Percentiles rank a stretch among this genome's conserved stretches.
phyloP scores from a whole-genome alignment of 2,113 vertebrate genomes.

The Vimba vimba region DNA sequence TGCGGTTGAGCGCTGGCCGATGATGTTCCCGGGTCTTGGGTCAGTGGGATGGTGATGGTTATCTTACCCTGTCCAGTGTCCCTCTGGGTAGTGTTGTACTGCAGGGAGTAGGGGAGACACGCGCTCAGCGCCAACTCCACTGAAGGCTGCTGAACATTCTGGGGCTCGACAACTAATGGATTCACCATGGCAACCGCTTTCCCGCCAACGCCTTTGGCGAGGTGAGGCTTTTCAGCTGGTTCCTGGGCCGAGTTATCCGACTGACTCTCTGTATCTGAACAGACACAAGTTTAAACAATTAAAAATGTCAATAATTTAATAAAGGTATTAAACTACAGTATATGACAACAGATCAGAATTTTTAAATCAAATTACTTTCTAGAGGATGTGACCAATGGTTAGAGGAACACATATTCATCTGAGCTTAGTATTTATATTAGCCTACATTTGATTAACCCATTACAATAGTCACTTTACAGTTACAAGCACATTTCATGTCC shows the following conservation, averaged over 20 bases:
- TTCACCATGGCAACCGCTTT: slow-evolving; percentile 67
- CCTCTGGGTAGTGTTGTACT: slow-evolving; percentile 77
- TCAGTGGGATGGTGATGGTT: slow-evolving; percentile 74
- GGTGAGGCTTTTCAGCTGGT: slow-evolving; percentile 66
- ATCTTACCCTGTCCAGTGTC: slow-evolving; percentile 73
- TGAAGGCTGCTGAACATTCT: slow-evolving; percentile 71
- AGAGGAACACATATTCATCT: too few relatives aligned
- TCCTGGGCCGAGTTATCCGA: slow-evolving; percentile 84
- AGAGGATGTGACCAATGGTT: too few relatives aligned
- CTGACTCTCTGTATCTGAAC: slow-evolving; percentile 85
- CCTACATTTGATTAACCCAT: too few relatives aligned
- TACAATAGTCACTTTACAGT: too few relatives aligned
- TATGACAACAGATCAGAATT: too few relatives aligned
- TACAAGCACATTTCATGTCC: too few relatives aligned
- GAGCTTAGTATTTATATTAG: too few relatives aligned
- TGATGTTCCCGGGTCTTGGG: slow-evolving; percentile 74
- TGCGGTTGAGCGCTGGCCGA: slow-evolving; percentile 70
- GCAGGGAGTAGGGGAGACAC: slow-evolving; percentile 80
- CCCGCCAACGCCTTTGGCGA: slow-evolving; percentile 33
- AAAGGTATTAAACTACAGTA: background rate
- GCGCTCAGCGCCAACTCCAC: slow-evolving; percentile 80
- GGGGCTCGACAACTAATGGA: slow-evolving; percentile 71
- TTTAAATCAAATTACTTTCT: too few relatives aligned
- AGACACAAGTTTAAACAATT: background rate
- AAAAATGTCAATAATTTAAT: background rate